Evolutionary conservation across 2,797 vertebrate species (phyloP).

Genomic region (Sandelia bainsii): DNA sequence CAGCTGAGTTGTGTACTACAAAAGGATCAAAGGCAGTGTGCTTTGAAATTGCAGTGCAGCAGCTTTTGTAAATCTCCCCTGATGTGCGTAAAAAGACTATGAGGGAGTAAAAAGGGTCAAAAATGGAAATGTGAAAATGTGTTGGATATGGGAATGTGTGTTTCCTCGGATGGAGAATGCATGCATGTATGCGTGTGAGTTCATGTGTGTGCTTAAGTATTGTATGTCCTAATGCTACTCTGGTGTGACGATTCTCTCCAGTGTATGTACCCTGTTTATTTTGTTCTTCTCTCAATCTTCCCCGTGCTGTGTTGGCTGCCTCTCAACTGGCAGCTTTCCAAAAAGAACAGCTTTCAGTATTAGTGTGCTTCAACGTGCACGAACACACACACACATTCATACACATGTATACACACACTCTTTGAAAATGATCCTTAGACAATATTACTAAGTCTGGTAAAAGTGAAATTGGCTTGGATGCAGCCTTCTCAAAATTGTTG

Average conservation of each 20-base stretch:
- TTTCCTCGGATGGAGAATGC: conserved; percentile 2
- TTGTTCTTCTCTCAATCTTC: conserved; percentile 69
- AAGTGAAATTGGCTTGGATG: conserved; percentile 66
- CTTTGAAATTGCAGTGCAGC: conserved; percentile 37
- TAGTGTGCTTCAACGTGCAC: conserved; percentile 51
- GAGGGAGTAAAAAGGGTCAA: conserved; percentile 1
- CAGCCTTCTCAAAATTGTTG: conserved; percentile 46
- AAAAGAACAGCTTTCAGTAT: conserved; percentile 68
- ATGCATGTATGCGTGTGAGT: neutral
- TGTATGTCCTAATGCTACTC: conserved; percentile 45
- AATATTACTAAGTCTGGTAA: conserved; percentile 66
- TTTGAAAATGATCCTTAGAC: conserved; percentile 73
- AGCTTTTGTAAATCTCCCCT: conserved; percentile 27
- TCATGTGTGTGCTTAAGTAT: conserved; percentile 15
- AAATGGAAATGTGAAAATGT: neutral
- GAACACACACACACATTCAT: conserved; percentile 23
- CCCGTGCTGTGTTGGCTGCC: conserved; percentile 58
- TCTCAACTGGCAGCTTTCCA: conserved; percentile 66
- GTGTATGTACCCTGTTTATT: conserved; percentile 68
- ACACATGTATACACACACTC: conserved; percentile 34
- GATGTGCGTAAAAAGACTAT: conserved; percentile 23
- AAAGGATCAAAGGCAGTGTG: conserved; percentile 53
- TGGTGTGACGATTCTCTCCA: conserved; percentile 49
- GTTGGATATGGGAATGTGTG: conserved; percentile 21
- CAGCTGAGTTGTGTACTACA: conserved; percentile 39